phyloP scores from a whole-genome alignment of 64 coral and sea anemone species.

The Montipora foliosa region DNA sequence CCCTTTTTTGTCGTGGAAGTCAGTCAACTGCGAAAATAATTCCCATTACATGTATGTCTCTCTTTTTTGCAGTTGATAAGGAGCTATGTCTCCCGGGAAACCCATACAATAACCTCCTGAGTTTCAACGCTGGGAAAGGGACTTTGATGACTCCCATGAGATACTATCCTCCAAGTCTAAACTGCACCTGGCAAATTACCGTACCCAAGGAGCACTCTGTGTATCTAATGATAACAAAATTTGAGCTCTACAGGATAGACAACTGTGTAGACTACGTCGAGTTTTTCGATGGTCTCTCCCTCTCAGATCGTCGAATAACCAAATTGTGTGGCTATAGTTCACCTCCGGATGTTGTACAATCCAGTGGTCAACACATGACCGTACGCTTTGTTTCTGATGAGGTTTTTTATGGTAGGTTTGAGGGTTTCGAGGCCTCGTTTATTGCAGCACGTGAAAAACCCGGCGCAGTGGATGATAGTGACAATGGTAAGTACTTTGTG shows the following conservation, averaged over 20 bases:
- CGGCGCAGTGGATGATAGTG: neutral
- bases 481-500: neutral
- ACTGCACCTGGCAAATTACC: constrained; percentile 59
- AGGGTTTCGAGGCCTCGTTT: neutral
- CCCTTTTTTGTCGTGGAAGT: no score
- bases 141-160: constrained; percentile 32
- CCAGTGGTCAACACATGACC: constrained; percentile 21
- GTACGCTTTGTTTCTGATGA: no score
- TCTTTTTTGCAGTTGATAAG: neutral
- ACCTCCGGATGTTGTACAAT: neutral
- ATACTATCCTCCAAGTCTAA: constrained; percentile 58
- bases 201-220: constrained; percentile 29
- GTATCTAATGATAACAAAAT: constrained; percentile 33
- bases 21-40: neutral
- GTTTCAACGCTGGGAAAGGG: neutral
- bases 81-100: neutral
- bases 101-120: constrained; percentile 27
- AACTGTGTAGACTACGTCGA: neutral
- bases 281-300: neutral
- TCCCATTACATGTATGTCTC: neutral
- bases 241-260: neutral
- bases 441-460: neutral
- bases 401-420: no score
- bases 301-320: no score
- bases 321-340: neutral